Base-by-base conservation (phyloP, 92 coral and sea anemone genomes). In the Nematostella vectensis region DNA sequence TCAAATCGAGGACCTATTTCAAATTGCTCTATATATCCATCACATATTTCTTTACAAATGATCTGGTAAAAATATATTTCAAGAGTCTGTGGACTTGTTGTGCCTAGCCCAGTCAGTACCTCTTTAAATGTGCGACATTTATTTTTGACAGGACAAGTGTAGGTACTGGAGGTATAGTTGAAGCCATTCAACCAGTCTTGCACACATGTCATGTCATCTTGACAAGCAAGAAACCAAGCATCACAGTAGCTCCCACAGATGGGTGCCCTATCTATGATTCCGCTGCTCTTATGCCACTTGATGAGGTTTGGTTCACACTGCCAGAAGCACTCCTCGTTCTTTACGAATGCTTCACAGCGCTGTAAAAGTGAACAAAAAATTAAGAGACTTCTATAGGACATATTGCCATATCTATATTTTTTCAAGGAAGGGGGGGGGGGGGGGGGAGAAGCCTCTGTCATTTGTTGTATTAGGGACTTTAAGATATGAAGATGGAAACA, bases 261-360 rank as follows among this genome's bases (percentile, higher is more conserved):
- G 0, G 96, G 96, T 21, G 85, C 87, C 22, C 44, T 43, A 12
- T 55, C 27, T 12, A 85, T 16, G 2, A 2, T 3, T 0, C 77
- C 83, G 0, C 44, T 57, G 2, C 23, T 50, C 13, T 24, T 21
- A 27, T 82, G 80, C 88, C 94, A 89, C 36, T 53, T 73, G 58
- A 85, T 69, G 1, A 89, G 83, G 52, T 58, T 78, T 0, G 96
- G 96, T n/a, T 89, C 96, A 55, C 96, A 89, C 27, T 50, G 57
- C 44, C 47, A 89, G 72, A 89, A 89, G 39, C 96, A 89, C 29
- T 89, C 89, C 36, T 89, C 84, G 28, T 85, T 54, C 37, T 72
- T 64, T 8, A 85, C 66, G 58, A 47, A 89, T 55, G 33, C 30
- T 27, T 89, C 96, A 47, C 96, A 89, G 2, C 27, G 60, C 96